A percentile compares a stretch with the other conserved stretches of the same genome.
These are phyloP conservation scores for Heptranchias perlo DNA, from an alignment of 2,113 vertebrate genomes.

Conservation along the genomic window DNA sequence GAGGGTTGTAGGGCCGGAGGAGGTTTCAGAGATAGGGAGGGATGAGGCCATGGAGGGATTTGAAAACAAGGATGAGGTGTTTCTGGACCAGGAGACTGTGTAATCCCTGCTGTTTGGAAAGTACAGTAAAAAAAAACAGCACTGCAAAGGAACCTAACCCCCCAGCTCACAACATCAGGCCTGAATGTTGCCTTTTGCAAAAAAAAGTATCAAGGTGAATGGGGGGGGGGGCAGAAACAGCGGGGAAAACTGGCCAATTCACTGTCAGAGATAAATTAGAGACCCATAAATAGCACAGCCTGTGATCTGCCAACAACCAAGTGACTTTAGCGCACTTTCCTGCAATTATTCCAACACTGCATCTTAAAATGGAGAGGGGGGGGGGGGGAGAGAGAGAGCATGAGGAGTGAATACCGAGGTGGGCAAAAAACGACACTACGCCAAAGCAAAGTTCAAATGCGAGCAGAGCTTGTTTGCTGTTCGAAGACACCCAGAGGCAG, in stretches of 20 bases:
- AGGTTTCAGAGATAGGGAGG: no score
- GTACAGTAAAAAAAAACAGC: no score
- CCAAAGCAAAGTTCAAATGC: constrained; percentile 44
- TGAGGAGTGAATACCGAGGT: constrained; percentile 41
- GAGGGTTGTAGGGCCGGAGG: no score
- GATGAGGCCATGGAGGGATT: no score
- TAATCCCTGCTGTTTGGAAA: background rate
- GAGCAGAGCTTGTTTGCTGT: constrained; percentile 32
- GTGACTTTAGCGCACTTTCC: background rate
- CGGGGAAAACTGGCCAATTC: background rate
- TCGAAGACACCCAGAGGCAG: constrained; percentile 46
- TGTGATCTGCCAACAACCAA: constrained; percentile 18
- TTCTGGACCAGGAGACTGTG: no score
- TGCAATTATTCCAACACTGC: constrained; percentile 3
- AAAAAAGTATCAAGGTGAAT: background rate
- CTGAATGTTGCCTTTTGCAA: background rate
- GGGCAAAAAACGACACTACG: constrained; percentile 42
- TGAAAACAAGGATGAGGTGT: no score
- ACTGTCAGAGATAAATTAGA: constrained; percentile 26
- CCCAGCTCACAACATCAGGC: background rate
- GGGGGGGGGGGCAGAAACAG: background rate
- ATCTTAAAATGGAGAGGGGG: constrained; percentile 39
- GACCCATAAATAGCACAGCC: background rate
- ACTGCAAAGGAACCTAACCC: background rate
- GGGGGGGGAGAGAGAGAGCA: constrained; percentile 36